Evolutionary conservation across 2,888 invertebrate species (phyloP).

Genomic region (Acanthoscelides obtectus): DNA sequence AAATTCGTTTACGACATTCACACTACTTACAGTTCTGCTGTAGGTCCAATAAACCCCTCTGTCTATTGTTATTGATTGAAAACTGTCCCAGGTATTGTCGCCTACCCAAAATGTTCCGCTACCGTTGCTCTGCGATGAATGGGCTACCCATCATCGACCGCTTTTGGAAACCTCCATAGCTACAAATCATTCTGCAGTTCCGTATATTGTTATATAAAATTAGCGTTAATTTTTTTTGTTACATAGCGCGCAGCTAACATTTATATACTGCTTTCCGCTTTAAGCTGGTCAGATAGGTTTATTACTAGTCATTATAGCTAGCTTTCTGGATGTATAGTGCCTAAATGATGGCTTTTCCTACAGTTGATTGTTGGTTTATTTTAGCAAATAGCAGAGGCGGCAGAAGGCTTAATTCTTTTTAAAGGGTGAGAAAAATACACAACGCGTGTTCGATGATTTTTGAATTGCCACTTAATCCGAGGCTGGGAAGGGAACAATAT

Average conservation of each 20-base stretch:
- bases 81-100: conserved; percentile 41
- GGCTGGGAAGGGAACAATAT: too few species aligned
- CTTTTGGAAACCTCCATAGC: not conserved
- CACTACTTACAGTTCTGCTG: not conserved
- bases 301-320: not conserved
- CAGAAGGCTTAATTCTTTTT: not conserved
- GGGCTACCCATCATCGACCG: not conserved
- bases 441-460: too few species aligned
- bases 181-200: not conserved
- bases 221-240: not conserved
- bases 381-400: not conserved
- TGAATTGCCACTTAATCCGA: too few species aligned
- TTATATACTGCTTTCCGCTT: not conserved
- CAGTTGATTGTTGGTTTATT: not conserved
- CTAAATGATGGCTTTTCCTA: not conserved
- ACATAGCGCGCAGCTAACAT: not conserved
- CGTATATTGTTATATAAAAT: not conserved
- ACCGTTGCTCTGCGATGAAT: not conserved
- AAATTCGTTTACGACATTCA: not conserved
- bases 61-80: conserved; percentile 10
- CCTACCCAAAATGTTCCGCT: conserved; percentile 36
- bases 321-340: not conserved
- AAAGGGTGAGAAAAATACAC: not conserved
- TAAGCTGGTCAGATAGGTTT: not conserved
- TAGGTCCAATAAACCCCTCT: not conserved